Percentiles rank a stretch among this genome's conserved stretches.
Evolutionary conservation across 1,140 invertebrate genomes (phyloP).

Genomic region (Diuraphis noxia): DNA sequence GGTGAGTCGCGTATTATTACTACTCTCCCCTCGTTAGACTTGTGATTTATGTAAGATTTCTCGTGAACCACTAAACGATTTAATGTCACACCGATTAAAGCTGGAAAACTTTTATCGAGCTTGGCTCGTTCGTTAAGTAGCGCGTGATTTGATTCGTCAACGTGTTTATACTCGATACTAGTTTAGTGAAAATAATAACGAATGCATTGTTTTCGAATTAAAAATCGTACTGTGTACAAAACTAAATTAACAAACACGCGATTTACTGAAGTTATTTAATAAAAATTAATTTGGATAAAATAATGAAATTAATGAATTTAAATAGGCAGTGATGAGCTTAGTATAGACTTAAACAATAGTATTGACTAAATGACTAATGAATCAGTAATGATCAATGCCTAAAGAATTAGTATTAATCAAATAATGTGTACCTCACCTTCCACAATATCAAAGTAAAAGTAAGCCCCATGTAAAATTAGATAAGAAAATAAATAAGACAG

Average conservation of each 20-base stretch:
- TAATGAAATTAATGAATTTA: neutral
- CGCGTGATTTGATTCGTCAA: neutral
- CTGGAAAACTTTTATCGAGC: neutral
- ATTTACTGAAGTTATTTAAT: neutral
- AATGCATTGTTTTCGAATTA: neutral
- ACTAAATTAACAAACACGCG: neutral
- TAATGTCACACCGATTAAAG: constrained; percentile 4
- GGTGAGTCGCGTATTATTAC: neutral
- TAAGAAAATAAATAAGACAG: neutral
- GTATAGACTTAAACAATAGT: neutral
- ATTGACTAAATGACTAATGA: neutral
- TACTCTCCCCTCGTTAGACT: neutral
- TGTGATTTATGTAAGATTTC: constrained; percentile 3
- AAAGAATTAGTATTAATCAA: neutral
- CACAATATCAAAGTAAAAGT: neutral
- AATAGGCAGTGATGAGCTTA: neutral
- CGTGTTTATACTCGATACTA: neutral
- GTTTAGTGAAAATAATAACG: neutral
- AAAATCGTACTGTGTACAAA: neutral
- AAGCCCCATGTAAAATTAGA: neutral
- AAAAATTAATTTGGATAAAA: neutral
- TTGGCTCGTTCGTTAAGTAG: neutral
- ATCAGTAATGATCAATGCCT: neutral
- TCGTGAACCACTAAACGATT: neutral
- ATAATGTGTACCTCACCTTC: neutral